Evolutionary conservation across 2,797 vertebrate genomes (phyloP).

Genomic region (Simalia tracyae): DNA sequence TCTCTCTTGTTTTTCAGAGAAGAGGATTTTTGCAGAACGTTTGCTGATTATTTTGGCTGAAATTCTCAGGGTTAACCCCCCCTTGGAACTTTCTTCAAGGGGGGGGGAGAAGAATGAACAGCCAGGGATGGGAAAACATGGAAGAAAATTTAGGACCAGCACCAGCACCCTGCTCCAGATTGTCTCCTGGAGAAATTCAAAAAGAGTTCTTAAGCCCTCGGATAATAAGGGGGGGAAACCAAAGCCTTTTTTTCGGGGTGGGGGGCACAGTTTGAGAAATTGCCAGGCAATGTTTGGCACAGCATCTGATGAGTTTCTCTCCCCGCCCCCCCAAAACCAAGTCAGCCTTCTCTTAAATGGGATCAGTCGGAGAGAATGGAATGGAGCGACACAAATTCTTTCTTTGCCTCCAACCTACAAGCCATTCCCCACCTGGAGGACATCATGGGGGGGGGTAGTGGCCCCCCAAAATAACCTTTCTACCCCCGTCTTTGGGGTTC

Average conservation of each 20-base stretch:
- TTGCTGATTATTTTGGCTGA: not conserved
- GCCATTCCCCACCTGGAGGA: slow-evolving; percentile 15
- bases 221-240: too few species aligned
- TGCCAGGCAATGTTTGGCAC: not conserved
- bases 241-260: not conserved
- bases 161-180: not conserved
- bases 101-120: not conserved
- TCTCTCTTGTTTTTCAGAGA: not conserved
- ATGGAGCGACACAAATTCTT: not conserved
- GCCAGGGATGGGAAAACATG: not conserved
- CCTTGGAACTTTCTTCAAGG: not conserved
- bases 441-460: not conserved
- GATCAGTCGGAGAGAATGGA: not conserved
- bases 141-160: not conserved
- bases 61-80: not conserved
- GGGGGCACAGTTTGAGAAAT: not conserved
- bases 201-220: not conserved
- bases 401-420: slow-evolving; percentile 32
- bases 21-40: not conserved
- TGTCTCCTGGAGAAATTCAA: not conserved
- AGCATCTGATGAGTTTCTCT: rapidly evolving
- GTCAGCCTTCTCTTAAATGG: slow-evolving; percentile 26
- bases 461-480: rapidly evolving
- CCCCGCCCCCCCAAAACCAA: not conserved
- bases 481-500: not conserved